These are phyloP conservation scores for Phthorimaea operculella DNA, from an alignment of 1,140 invertebrate species.

Conservation along the genomic window DNA sequence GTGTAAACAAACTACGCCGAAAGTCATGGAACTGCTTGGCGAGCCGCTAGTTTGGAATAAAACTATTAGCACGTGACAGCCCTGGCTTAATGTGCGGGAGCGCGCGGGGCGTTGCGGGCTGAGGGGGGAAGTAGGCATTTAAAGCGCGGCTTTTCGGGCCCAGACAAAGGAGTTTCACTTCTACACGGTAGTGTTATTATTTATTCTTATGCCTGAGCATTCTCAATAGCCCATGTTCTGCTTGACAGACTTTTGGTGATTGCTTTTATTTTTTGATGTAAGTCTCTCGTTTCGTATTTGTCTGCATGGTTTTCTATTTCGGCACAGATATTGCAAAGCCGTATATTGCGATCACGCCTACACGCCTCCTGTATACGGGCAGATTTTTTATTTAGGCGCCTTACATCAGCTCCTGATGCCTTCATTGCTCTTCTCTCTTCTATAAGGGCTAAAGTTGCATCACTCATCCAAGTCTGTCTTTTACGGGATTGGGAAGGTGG, in stretches of 20 bases:
- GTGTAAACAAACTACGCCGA: no score
- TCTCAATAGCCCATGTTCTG: not conserved
- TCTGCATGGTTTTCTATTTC: not conserved
- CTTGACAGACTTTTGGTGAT: not conserved
- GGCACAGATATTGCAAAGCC: not conserved
- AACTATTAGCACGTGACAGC: no score
- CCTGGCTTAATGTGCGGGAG: no score
- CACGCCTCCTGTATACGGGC: conserved; percentile 4
- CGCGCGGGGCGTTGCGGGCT: no score
- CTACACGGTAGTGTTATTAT: no score
- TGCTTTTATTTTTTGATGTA: not conserved
- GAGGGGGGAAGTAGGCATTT: no score
- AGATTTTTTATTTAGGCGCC: conserved; percentile 3
- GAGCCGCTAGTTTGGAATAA: no score
- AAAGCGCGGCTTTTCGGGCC: no score
- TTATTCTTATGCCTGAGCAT: no score
- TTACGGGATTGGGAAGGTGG: not conserved
- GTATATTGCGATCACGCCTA: conserved; percentile 5
- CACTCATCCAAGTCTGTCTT: conserved; percentile 12
- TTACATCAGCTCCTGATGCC: conserved; percentile 3
- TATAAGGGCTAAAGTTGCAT: conserved; percentile 7
- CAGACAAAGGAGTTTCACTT: no score
- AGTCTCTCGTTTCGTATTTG: not conserved
- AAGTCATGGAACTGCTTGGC: no score
- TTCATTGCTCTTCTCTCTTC: conserved; percentile 13